These are phyloP conservation scores for Chironex yamaguchii DNA, from an alignment of 30 jellyfish, hydroid and myxozoan genomes.

Conservation along the genomic window DNA sequence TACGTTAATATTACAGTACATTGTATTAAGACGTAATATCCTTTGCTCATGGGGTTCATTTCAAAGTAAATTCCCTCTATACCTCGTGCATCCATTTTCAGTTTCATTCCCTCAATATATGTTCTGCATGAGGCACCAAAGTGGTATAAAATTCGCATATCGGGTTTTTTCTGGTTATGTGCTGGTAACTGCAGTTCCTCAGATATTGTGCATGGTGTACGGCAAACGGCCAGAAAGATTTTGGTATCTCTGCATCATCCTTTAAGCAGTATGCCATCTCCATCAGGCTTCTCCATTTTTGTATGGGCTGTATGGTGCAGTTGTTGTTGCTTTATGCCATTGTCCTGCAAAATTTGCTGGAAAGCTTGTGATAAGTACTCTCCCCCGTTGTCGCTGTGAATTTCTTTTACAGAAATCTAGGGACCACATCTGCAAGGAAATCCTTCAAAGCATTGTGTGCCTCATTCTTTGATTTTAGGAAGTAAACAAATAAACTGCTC, in stretches of 20 bases:
- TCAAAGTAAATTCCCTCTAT: constrained; percentile 44
- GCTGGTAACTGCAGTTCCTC: neutral
- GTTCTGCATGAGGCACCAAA: constrained; percentile 27
- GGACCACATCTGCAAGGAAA: neutral
- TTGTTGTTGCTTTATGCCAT: neutral
- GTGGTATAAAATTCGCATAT: constrained; percentile 15
- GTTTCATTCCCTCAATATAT: constrained; percentile 10
- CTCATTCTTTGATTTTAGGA: neutral
- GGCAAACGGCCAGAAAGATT: neutral
- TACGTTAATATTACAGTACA: too few species aligned
- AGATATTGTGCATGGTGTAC: neutral
- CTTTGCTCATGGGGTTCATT: neutral
- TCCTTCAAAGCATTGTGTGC: neutral
- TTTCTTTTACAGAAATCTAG: neutral
- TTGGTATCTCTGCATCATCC: neutral
- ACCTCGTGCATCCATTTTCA: constrained; percentile 36
- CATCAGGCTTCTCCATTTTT: neutral
- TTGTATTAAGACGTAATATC: too few species aligned
- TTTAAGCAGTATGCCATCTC: neutral
- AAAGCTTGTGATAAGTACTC: neutral
- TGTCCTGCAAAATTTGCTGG: neutral
- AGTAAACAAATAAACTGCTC: constrained; percentile 21
- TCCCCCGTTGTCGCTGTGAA: neutral
- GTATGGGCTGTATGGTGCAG: neutral
- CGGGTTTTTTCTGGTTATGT: constrained; percentile 18